Evolutionary conservation across 2,888 invertebrate genomes (phyloP).

Genomic region (Liopterus haemorrhoidalis): DNA sequence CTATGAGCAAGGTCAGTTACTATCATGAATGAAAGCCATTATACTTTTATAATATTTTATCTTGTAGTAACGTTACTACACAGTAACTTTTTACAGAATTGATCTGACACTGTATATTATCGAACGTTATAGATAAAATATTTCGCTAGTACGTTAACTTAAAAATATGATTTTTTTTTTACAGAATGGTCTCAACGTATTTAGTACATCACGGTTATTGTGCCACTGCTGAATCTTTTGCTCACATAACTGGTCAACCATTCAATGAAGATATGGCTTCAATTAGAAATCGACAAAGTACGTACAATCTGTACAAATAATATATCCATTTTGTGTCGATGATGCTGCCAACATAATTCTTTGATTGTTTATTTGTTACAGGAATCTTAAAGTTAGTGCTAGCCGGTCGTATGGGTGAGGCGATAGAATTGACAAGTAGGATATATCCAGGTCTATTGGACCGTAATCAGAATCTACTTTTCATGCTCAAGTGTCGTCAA

Average conservation of each 20-base stretch:
- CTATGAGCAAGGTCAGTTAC: too few species aligned
- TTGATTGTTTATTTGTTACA: constrained; percentile 45
- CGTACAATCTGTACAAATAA: constrained; percentile 38
- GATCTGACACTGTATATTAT: too few species aligned
- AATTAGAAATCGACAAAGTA: constrained; percentile 94
- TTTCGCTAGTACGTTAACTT: too few species aligned
- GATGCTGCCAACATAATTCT: not conserved
- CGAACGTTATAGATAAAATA: too few species aligned
- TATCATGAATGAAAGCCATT: too few species aligned
- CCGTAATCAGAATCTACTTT: constrained; percentile 82
- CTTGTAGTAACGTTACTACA: too few species aligned
- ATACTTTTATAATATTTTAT: too few species aligned
- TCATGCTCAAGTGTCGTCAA: constrained; percentile 95
- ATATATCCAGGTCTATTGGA: constrained; percentile 92
- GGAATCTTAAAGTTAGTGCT: constrained; percentile 90
- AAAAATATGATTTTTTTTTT: too few species aligned
- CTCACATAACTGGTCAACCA: constrained; percentile 80
- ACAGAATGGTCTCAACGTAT: constrained; percentile 93
- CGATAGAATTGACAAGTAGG: constrained; percentile 81
- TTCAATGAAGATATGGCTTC: constrained; percentile 89
- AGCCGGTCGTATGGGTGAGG: constrained; percentile 91
- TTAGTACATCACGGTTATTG: constrained; percentile 97
- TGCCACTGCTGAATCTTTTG: constrained; percentile 92
- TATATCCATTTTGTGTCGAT: not conserved
- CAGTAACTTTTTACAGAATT: too few species aligned